Percentiles rank a stretch among this genome's conserved stretches.
Evolutionary conservation across 2,888 invertebrate genomes (phyloP).

Genomic region (Rhabditophanes sp.): DNA sequence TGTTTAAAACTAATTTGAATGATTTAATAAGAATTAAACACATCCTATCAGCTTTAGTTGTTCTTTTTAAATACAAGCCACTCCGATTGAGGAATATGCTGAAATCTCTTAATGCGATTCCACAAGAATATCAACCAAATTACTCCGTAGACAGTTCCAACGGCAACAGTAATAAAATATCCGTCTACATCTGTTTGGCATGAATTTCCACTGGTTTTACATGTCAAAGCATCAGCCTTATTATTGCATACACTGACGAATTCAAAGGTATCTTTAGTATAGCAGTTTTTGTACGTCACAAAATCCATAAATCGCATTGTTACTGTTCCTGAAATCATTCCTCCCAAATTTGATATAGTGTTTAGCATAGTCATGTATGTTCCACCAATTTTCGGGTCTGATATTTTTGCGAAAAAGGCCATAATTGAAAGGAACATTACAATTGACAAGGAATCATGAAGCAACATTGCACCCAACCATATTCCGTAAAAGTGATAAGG

Average conservation of each 20-base stretch:
- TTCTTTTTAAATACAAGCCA: conserved; percentile 33
- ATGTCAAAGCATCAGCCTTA: conserved; percentile 31
- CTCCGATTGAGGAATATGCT: conserved; percentile 36
- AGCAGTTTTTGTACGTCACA: conserved; percentile 40
- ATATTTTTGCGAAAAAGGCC: conserved; percentile 92
- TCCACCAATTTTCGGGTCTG: conserved; percentile 81
- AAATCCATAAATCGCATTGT: conserved; percentile 33
- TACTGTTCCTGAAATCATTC: conserved; percentile 66
- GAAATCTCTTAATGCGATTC: conserved; percentile 30
- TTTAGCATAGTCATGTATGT: conserved; percentile 98
- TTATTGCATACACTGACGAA: conserved; percentile 31
- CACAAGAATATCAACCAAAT: conserved; percentile 40
- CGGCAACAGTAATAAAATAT: conserved; percentile 36
- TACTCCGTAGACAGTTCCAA: conserved; percentile 33
- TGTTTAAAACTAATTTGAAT: too few relatives aligned
- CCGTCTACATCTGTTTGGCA: conserved; percentile 35
- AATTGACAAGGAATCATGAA: conserved; percentile 56
- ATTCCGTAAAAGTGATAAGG: conserved; percentile 52
- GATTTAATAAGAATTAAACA: too few relatives aligned
- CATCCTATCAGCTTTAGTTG: too few relatives aligned
- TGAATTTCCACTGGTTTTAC: conserved; percentile 32
- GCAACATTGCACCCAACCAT: conserved; percentile 62
- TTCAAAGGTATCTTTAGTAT: conserved; percentile 28
- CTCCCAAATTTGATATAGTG: conserved; percentile 86
- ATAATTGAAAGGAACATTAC: conserved; percentile 85